Evolutionary conservation across 2,797 vertebrate genomes (phyloP), one percentile per base, ranked within the genome.

Genomic region (Pangasius djambal): DNA sequence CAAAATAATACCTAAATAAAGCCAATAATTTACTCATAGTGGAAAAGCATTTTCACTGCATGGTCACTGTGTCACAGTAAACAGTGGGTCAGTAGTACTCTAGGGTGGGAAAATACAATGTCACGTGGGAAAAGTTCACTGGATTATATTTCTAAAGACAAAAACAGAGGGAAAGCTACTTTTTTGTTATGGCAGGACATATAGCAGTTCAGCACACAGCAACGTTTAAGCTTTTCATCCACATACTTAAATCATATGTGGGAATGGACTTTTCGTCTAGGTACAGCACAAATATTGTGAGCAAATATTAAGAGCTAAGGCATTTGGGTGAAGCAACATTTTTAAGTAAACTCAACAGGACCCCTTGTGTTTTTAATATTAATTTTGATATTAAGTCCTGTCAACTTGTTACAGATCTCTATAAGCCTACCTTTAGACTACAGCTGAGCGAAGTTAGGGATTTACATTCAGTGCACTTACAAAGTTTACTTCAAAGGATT

Each of bases 41-140:
- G 31, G 37, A 90, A 72, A 59, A 83, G 61, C 59, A 74, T 83
- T 6, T 28, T 67, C 37, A 74, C 52, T 86, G 74, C 89, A 77
- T 78, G 69, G 74, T 87, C 55, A 55, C 15, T 86, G 85, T 82
- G 78, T 92, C 69, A 50, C 52, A 34, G 59, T 79, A 86, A 91
- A 90, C 57, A 85, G 63, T 16, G 55, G 57, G 3, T 74, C 25
- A 63, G 4, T 52, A 57, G 44, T 83, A 20, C 31, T 28, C 59
- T 3, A 57, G 50, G 48, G 40, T 78, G 89, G 85, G 79, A 89
- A 89, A 83, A 52, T 77, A 65, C 22, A 67, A n/a, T 25, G 31
- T 40, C 69, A 79, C 50, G 72, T 77, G 87, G 59, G 84, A 75
- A 69, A 78, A 22, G 65, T 34, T 86, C n/a, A 82, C 20, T 55